Conservation (phyloP, 2,888 invertebrate species). For the Incurvaria masculella region DNA sequence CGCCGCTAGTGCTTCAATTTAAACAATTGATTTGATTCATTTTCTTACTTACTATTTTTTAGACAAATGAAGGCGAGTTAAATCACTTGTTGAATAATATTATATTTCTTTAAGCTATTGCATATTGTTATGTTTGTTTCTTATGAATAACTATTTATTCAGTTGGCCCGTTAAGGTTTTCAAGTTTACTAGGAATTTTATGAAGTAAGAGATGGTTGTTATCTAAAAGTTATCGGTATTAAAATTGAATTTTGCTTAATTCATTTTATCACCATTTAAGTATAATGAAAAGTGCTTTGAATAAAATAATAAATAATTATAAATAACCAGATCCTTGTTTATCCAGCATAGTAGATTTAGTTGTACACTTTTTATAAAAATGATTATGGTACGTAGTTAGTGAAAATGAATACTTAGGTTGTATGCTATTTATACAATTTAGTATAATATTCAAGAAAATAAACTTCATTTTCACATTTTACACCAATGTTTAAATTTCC, state of each 20-base stretch:
- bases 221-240: constrained; percentile 46
- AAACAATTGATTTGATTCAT: not conserved
- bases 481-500: constrained; percentile 26
- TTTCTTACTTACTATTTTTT: not conserved
- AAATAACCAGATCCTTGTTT: constrained; percentile 56
- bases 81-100: constrained; percentile 46
- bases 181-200: constrained; percentile 56
- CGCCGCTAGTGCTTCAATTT: not conserved
- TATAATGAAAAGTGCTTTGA: constrained; percentile 56
- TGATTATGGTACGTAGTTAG: constrained; percentile 52
- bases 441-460: constrained; percentile 58
- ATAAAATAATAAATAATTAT: constrained; percentile 48
- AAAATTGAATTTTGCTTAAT: constrained; percentile 46
- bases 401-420: constrained; percentile 55
- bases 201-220: constrained; percentile 49
- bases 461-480: constrained; percentile 58
- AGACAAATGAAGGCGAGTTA: not conserved
- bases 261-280: constrained; percentile 54
- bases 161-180: constrained; percentile 57
- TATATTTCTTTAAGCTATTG: constrained; percentile 55
- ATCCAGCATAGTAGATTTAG: constrained; percentile 56
- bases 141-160: constrained; percentile 56
- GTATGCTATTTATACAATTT: constrained; percentile 58
- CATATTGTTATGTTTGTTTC: constrained; percentile 57
- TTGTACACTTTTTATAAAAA: constrained; percentile 57